A percentile compares a stretch with the other conserved stretches of the same genome.
phyloP scores from a whole-genome alignment of 2,888 invertebrate species.

The Microctonus hyperodae region DNA sequence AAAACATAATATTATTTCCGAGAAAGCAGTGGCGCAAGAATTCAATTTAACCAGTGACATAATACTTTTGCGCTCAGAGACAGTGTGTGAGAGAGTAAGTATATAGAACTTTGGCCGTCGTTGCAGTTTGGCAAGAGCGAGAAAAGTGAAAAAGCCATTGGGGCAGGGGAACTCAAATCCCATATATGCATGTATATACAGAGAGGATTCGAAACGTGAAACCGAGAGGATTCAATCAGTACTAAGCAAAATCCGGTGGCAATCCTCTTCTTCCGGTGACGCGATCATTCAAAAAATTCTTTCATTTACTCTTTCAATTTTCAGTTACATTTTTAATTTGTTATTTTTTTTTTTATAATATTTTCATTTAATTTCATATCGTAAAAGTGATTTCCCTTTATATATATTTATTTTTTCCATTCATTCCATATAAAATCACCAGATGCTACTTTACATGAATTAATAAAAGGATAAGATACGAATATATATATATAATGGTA shows the following conservation, averaged over 20 bases:
- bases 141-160: slow-evolving; percentile 3
- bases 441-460: not conserved
- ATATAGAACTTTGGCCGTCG: slow-evolving; percentile 1
- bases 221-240: slow-evolving; percentile 45
- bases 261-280: slow-evolving; percentile 28
- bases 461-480: not conserved
- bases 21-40: slow-evolving; percentile 54
- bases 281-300: slow-evolving; percentile 28
- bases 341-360: not conserved
- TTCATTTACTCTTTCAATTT: slow-evolving; percentile 23
- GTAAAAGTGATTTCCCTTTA: not conserved
- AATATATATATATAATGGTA: not conserved
- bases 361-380: not conserved
- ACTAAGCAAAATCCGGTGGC: slow-evolving; percentile 29
- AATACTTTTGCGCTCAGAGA: slow-evolving; percentile 36
- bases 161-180: slow-evolving; percentile 14
- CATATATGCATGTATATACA: not conserved
- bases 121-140: slow-evolving; percentile 10
- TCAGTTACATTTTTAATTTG: not conserved
- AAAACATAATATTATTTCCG: slow-evolving; percentile 61
- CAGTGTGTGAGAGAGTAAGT: not conserved
- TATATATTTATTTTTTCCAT: not conserved
- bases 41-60: slow-evolving; percentile 50
- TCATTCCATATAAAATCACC: not conserved
- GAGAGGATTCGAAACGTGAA: slow-evolving; percentile 38